Conservation (phyloP, 2,113 vertebrate species). For the Numida meleagris region DNA sequence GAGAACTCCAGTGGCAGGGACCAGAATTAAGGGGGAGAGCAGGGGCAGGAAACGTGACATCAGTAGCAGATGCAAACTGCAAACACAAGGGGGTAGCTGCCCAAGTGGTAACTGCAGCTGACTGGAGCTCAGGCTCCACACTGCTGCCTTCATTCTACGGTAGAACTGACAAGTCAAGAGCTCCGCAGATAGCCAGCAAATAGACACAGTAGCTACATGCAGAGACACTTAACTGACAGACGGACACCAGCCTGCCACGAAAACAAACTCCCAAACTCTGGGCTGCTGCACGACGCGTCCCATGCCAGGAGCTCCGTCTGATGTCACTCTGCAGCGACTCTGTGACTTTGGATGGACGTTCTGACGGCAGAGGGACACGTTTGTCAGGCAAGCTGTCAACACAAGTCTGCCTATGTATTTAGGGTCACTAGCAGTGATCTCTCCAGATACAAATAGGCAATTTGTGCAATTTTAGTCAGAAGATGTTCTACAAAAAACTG, state of each 20-base stretch:
- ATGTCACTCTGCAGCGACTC: not conserved
- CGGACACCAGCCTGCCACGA: not conserved
- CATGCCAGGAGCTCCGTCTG: accelerated
- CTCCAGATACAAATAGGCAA: not conserved
- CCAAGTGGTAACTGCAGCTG: accelerated
- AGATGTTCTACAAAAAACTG: accelerated
- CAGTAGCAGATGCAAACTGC: not conserved
- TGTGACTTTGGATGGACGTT: not conserved
- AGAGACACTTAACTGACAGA: not conserved
- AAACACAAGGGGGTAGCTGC: not conserved
- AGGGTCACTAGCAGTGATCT: not conserved
- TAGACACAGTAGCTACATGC: accelerated
- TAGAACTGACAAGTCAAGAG: not conserved
- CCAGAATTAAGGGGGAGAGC: accelerated
- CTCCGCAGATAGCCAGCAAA: not conserved
- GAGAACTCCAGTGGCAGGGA: not conserved
- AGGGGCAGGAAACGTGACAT: not conserved
- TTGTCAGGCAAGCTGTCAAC: not conserved
- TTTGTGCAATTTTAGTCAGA: not conserved
- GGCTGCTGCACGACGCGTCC: not conserved
- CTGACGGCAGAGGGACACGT: not conserved
- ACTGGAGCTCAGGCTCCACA: too few species aligned
- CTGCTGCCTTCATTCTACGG: accelerated
- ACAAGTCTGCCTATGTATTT: not conserved
- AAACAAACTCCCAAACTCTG: not conserved